Base-by-base conservation (phyloP, 2,113 vertebrate species). In the Fregata magnificens region DNA sequence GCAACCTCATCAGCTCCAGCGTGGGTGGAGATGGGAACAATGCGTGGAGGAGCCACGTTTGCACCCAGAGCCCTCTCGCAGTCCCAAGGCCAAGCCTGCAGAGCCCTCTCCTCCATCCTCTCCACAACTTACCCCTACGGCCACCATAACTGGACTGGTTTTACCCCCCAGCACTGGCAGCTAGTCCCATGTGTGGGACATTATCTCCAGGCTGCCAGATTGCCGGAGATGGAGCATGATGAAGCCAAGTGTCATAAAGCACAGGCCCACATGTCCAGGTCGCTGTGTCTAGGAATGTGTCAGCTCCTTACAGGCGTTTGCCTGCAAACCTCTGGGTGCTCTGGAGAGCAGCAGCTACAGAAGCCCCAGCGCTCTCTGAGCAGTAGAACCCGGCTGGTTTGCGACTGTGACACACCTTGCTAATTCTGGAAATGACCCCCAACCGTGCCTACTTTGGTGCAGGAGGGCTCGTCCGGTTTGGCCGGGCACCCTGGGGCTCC, bases 361-460 rank as follows among this genome's bases (percentile, higher is more conserved):
- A 44, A 55, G 40, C 28, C 70, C 10, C 38, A 8, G 4, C 1
- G 2, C 59, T 26, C 38, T 10, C 59, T 0, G 0, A 32, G 58
- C 19, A 7, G n/a, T 5, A 24, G n/a, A 19, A 65, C 9, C 63
- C 2, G 1, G 2, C 11, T 0, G 0, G 9, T 24, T 5, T 47
- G 16, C 45, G 38, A 16, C 2, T 50, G 52, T 0, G 1, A 29
- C 45, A 55, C 58, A 40, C 38, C 18, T 22, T 47, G 53, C 12
- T 69, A 22, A 52, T n/a, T 53, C 44, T 61, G 76, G 25, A 82
- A 92, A 45, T 25, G 25, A 5, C n/a, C 38, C 40, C 28, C 16
- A 25, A 2, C 13, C 3, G 1, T 40, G 24, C 49, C 78, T 19
- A 0, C 28, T 77, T 25, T n/a, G 53, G 47, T 12, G 21, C 31